These are phyloP conservation scores for Calyptomena viridis DNA, from an alignment of 2,113 vertebrate species.

Conservation along the genomic window DNA sequence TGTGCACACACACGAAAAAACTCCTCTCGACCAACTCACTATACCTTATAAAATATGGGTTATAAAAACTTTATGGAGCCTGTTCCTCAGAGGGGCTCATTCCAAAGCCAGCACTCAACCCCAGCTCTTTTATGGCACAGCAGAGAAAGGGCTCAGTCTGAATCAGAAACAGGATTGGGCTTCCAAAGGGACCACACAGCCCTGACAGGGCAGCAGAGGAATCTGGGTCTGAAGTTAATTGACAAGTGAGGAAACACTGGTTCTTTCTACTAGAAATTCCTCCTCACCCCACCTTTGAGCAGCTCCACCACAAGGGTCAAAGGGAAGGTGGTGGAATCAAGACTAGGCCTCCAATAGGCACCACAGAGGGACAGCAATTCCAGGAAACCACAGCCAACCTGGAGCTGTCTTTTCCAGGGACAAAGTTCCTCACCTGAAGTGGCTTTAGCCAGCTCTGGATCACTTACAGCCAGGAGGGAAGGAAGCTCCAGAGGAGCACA, in stretches of 20 bases:
- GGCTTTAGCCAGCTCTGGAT: not conserved
- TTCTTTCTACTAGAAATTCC: not conserved
- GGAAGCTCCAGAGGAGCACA: not conserved
- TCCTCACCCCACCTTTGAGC: not conserved
- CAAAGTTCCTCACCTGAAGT: not conserved
- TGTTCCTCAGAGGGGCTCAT: slow-evolving; percentile 63
- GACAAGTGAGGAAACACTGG: not conserved
- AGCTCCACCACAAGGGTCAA: not conserved
- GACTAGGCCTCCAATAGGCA: not conserved
- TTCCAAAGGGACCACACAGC: slow-evolving; percentile 52
- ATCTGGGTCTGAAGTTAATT: not conserved
- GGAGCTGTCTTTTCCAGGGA: not conserved
- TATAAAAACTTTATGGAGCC: slow-evolving; percentile 74
- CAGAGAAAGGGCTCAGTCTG: slow-evolving; percentile 6
- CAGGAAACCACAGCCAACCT: not conserved
- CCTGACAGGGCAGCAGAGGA: not conserved
- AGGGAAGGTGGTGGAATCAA: not conserved
- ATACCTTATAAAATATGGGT: slow-evolving; percentile 68
- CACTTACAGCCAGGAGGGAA: not conserved
- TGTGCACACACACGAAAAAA: not conserved
- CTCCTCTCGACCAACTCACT: slow-evolving; percentile 37
- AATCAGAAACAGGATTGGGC: not conserved
- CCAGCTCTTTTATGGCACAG: slow-evolving; percentile 24
- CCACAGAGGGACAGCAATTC: not conserved
- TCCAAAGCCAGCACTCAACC: slow-evolving; percentile 41